Percentiles rank a stretch among this genome's conserved stretches.
These are phyloP conservation scores for Paratrypauchen microcephalus DNA, from an alignment of 2,797 vertebrate genomes.

Conservation along the genomic window DNA sequence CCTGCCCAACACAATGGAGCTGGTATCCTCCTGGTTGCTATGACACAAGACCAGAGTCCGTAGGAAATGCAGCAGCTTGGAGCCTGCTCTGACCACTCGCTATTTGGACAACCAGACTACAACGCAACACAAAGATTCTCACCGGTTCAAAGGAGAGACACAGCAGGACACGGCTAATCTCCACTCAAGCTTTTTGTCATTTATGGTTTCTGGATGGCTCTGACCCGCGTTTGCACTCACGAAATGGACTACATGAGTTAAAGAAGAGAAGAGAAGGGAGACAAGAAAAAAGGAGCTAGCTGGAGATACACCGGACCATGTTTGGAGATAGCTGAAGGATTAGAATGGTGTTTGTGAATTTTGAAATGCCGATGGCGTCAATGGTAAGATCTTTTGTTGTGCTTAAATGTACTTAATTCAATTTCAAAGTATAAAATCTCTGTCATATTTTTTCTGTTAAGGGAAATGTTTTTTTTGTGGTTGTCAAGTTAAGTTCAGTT, in stretches of 20 bases:
- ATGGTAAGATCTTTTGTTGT: slow-evolving; percentile 70
- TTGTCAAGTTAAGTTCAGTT: too few species aligned
- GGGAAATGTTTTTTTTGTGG: too few species aligned
- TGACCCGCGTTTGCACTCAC: background rate
- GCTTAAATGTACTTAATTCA: too few species aligned
- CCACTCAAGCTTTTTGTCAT: background rate
- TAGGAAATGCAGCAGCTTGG: slow-evolving; percentile 68
- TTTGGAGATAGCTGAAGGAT: slow-evolving; percentile 62
- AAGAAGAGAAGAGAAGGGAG: slow-evolving; percentile 16
- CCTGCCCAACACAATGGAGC: slow-evolving; percentile 72
- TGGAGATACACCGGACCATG: slow-evolving; percentile 53
- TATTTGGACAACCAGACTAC: slow-evolving; percentile 45
- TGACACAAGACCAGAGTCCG: slow-evolving; percentile 68
- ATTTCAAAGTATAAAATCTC: too few species aligned
- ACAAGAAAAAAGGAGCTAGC: slow-evolving; percentile 56
- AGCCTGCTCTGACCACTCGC: slow-evolving; percentile 24
- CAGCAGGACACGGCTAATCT: background rate
- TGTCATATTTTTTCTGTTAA: too few species aligned
- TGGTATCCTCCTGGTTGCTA: slow-evolving; percentile 76
- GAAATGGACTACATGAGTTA: slow-evolving; percentile 20
- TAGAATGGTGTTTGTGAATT: slow-evolving; percentile 80
- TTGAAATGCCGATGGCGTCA: slow-evolving; percentile 79
- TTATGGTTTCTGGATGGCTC: background rate
- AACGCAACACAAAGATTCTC: slow-evolving; percentile 22
- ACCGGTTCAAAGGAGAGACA: slow-evolving; percentile 34